A percentile compares a stretch with the other conserved stretches of the same genome.
Evolutionary conservation across 2,888 invertebrate species (phyloP).

Genomic region (Notocelia uddmanniana): DNA sequence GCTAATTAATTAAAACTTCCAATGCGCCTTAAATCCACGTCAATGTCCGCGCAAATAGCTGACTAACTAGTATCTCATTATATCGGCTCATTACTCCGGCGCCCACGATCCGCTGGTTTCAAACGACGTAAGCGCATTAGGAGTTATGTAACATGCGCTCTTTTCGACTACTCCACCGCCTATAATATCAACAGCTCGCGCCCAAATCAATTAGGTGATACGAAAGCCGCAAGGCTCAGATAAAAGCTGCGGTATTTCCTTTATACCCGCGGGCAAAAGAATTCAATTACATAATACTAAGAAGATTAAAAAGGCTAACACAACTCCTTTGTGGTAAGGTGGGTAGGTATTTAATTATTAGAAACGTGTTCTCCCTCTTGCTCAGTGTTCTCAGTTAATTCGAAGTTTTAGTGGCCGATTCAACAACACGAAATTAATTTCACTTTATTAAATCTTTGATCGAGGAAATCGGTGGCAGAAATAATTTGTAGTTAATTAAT

Average conservation of each 20-base stretch:
- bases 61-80: slow-evolving; percentile 46
- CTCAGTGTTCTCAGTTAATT: slow-evolving; percentile 57
- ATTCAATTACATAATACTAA: slow-evolving; percentile 82
- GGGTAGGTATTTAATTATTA: slow-evolving; percentile 75
- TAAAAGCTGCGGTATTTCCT: slow-evolving; percentile 77
- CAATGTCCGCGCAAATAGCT: slow-evolving; percentile 41
- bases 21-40: slow-evolving; percentile 38
- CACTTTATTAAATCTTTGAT: slow-evolving; percentile 55
- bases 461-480: slow-evolving; percentile 46
- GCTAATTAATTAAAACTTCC: slow-evolving; percentile 40
- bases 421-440: slow-evolving; percentile 58
- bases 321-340: slow-evolving; percentile 74
- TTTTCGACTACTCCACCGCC: slow-evolving; percentile 9
- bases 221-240: slow-evolving; percentile 69
- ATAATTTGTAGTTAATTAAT: slow-evolving; percentile 23
- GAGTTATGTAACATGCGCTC: neutral
- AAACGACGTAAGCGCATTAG: slow-evolving; percentile 2
- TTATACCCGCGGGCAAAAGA: slow-evolving; percentile 80
- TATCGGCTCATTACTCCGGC: slow-evolving; percentile 34
- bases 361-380: slow-evolving; percentile 59
- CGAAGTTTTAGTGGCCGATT: slow-evolving; percentile 58
- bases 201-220: slow-evolving; percentile 76
- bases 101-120: neutral
- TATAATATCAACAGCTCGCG: slow-evolving; percentile 59
- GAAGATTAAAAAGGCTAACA: slow-evolving; percentile 80